Percentiles rank a stretch among this genome's conserved stretches.
These are phyloP conservation scores for Caenorhabditis sinica DNA, from an alignment of 2,888 invertebrate species.

Conservation along the genomic window DNA sequence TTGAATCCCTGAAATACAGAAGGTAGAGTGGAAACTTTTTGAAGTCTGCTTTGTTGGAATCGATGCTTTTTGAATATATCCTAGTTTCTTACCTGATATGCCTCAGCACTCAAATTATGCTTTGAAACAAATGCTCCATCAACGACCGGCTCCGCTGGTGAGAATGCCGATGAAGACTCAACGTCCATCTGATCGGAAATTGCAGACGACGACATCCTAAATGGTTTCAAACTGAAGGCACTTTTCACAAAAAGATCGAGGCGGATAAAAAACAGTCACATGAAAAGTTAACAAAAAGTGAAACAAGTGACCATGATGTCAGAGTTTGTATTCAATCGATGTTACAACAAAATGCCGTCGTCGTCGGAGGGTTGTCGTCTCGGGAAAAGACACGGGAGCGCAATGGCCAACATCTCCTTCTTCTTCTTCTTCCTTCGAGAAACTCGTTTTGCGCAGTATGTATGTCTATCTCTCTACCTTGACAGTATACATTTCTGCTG, in stretches of 20 bases:
- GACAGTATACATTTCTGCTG: slow-evolving; percentile 5
- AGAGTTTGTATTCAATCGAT: slow-evolving; percentile 43
- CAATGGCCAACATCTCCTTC: slow-evolving; percentile 29
- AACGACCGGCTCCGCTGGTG: slow-evolving; percentile 76
- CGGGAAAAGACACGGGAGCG: slow-evolving; percentile 11
- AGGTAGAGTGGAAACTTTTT: not conserved
- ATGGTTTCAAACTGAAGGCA: not conserved
- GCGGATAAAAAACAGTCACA: slow-evolving; percentile 22
- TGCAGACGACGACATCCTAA: slow-evolving; percentile 61
- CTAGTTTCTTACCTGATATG: slow-evolving; percentile 79
- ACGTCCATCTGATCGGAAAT: slow-evolving; percentile 73
- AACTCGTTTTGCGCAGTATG: slow-evolving; percentile 47
- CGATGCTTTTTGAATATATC: no score
- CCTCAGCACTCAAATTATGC: slow-evolving; percentile 81
- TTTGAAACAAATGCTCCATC: slow-evolving; percentile 78
- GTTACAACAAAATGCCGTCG: slow-evolving; percentile 47
- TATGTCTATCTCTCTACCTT: slow-evolving; percentile 30
- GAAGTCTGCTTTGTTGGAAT: not conserved
- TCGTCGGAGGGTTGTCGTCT: slow-evolving; percentile 6
- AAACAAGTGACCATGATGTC: slow-evolving; percentile 53
- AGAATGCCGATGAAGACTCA: slow-evolving; percentile 76
- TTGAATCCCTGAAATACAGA: slow-evolving; percentile 80
- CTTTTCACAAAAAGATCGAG: not conserved
- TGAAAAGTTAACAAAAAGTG: slow-evolving; percentile 24
- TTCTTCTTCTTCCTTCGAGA: slow-evolving; percentile 29